Percentiles rank a stretch among this genome's conserved stretches.
phyloP scores from a whole-genome alignment of 2,113 vertebrate genomes.

The Trogon surrucura region DNA sequence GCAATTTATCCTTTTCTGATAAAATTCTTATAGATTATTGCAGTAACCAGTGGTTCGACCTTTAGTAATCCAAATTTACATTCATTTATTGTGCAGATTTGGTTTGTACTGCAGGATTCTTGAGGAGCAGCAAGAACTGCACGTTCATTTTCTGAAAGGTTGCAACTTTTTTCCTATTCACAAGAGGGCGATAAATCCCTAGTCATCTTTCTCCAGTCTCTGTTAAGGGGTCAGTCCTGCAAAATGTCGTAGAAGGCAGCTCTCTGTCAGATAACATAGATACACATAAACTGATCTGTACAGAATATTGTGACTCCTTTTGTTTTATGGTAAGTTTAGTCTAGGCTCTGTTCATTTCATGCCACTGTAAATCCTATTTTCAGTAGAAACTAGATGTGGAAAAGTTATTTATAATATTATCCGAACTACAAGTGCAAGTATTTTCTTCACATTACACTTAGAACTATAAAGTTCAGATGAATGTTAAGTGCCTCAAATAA shows the following conservation, averaged over 20 bases:
- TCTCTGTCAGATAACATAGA: neutral
- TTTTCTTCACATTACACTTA: neutral
- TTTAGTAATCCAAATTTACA: neutral
- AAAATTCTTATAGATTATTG: neutral
- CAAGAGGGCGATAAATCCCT: constrained; percentile 63
- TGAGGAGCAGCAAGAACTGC: neutral
- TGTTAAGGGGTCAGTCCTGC: neutral
- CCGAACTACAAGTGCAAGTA: neutral
- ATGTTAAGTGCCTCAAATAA: neutral
- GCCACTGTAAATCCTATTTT: neutral
- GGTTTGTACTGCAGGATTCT: neutral
- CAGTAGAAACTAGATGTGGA: neutral
- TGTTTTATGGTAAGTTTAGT: neutral
- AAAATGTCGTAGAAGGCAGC: neutral
- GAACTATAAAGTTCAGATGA: neutral
- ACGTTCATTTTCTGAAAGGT: neutral
- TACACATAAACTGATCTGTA: neutral
- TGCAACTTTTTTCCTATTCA: constrained; percentile 2
- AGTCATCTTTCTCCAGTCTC: neutral
- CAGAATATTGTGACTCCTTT: neutral
- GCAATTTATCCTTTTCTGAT: neutral
- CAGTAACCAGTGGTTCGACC: neutral
- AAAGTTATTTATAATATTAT: neutral
- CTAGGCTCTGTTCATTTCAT: neutral
- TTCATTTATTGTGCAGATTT: neutral